Percentiles rank a stretch among this genome's conserved stretches.
Evolutionary conservation across 2,797 vertebrate species (phyloP).

Genomic region (Sebastes taczanowskii): DNA sequence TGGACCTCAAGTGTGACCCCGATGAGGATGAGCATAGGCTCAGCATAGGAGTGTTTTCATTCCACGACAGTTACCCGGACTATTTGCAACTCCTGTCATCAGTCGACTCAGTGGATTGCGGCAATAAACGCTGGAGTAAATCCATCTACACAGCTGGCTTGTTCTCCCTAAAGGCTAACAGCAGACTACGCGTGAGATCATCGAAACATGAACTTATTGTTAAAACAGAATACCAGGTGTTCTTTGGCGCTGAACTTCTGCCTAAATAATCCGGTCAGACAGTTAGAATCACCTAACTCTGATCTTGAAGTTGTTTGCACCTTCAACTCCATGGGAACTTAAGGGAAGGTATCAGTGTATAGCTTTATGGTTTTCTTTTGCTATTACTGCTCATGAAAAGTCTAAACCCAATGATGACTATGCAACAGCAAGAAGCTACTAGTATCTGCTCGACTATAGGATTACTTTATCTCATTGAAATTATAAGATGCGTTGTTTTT

Average conservation of each 20-base stretch:
- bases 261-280: background rate
- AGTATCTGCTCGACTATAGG: background rate
- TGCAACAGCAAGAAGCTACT: background rate
- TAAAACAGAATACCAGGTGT: background rate
- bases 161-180: constrained; percentile 11
- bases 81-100: background rate
- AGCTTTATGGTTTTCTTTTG: background rate
- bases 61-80: accelerated
- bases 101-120: constrained; percentile 4
- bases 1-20: accelerated
- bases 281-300: background rate
- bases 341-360: background rate
- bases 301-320: background rate
- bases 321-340: background rate
- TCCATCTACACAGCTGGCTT: constrained; percentile 39
- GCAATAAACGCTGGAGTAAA: background rate
- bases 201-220: background rate
- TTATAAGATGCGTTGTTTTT: constrained; percentile 18
- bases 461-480: background rate
- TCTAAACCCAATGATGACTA: background rate
- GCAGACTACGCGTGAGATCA: constrained; percentile 11
- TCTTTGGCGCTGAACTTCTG: constrained; percentile 61
- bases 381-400: background rate
- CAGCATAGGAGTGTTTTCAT: accelerated
- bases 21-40: accelerated